Conservation (phyloP, 2,113 vertebrate species). For the Numenius arquata region DNA sequence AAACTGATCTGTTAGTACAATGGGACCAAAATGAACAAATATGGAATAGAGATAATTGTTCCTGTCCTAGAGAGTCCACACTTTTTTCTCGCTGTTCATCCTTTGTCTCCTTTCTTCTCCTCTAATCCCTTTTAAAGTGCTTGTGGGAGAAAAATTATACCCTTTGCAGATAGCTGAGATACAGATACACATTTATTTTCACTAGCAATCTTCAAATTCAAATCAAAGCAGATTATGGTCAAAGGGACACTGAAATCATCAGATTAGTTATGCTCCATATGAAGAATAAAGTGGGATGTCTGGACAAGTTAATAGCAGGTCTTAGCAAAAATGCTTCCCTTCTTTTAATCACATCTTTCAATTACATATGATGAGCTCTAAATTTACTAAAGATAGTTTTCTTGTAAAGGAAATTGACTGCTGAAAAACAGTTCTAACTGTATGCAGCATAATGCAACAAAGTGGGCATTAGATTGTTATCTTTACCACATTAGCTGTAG, state of each 20-base stretch:
- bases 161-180: neutral
- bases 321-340: neutral
- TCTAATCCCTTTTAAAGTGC: neutral
- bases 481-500: neutral
- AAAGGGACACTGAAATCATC: constrained; percentile 40
- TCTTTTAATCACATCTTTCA: constrained; percentile 41
- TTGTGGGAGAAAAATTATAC: neutral
- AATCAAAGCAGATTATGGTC: constrained; percentile 17
- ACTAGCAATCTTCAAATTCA: neutral
- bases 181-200: neutral
- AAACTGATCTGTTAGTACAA: neutral
- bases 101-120: neutral
- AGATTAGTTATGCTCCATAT: constrained; percentile 32
- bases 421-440: neutral
- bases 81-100: neutral
- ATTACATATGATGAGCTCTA: neutral
- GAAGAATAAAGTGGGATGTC: constrained; percentile 24
- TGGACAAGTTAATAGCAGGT: constrained; percentile 31
- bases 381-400: neutral
- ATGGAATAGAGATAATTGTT: neutral
- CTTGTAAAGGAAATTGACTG: neutral
- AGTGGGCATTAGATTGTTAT: neutral
- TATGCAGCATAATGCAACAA: neutral
- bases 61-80: neutral
- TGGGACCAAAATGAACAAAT: neutral